A percentile compares a stretch with the other conserved stretches of the same genome.
Conservation (phyloP, 2,888 invertebrate species). For the Papilio protenor region DNA sequence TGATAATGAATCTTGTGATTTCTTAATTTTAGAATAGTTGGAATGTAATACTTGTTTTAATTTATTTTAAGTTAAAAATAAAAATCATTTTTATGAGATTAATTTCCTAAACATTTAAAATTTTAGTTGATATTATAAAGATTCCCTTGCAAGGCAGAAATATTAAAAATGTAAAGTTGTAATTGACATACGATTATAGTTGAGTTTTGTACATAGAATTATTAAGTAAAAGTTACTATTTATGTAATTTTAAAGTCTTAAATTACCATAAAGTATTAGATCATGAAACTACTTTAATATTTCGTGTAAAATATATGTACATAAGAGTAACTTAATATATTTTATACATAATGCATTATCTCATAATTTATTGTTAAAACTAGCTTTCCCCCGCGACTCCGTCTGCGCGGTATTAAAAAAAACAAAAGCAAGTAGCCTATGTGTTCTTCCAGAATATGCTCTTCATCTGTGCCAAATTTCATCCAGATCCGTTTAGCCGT, state of each 20-base stretch:
- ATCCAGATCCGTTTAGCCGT: no score
- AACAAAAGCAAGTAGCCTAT: no score
- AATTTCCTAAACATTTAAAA: no score
- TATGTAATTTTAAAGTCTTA: not conserved
- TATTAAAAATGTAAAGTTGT: no score
- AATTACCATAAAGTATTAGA: not conserved
- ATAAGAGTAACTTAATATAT: conserved; percentile 1
- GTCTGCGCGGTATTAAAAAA: no score
- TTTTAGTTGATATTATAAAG: no score
- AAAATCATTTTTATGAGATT: no score
- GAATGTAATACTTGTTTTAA: not conserved
- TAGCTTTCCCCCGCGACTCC: no score
- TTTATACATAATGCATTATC: not conserved
- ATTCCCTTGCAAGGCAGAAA: no score
- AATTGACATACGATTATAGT: not conserved
- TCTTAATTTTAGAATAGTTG: not conserved
- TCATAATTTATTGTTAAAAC: not conserved
- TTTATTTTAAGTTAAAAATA: not conserved
- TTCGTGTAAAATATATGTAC: not conserved
- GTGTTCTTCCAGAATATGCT: no score
- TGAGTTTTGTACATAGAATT: not conserved
- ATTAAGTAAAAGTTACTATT: not conserved
- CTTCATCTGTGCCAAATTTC: no score
- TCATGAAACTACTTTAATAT: not conserved
- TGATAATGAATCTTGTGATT: not conserved